Evolutionary conservation across 2,113 vertebrate genomes (phyloP), one percentile per base, ranked within the genome.

Genomic region (Crotalus helleri): DNA sequence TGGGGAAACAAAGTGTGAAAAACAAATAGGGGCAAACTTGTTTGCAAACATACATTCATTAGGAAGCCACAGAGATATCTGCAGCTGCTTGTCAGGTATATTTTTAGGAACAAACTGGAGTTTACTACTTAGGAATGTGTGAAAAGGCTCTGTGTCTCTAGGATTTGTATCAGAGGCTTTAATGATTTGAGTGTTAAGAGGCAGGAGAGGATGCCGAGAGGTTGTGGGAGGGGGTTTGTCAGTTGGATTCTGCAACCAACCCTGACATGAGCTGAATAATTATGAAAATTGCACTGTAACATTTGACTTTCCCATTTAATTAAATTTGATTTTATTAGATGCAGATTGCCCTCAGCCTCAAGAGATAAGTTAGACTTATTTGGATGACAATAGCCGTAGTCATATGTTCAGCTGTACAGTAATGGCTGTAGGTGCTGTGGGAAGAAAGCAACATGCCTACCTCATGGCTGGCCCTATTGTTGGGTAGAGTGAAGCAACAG

Each of bases 241-340:
- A 21, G 44, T 15, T 39, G 19, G 29, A 91, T 29, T 59, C 55
- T 55, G 54, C 81, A 59, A 59, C 91, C 55, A 90, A 90, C 64
- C 44, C 61, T 90, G 29, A 90, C 46, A 49, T 51, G 55, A 91
- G 44, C 81, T 51, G 85, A 58, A 51, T 91, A n/a, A 87, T 87
- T 91, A 86, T 91, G 91, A 86, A 91, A 91, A 91, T 46, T n/a
- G 19, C 55, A 51, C 74, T 44, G 59, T 55, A 57, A 58, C 24
- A 15, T 51, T 87, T 87, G 85, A 87, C 55, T 46, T 91, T 49
- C 53, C 29, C 57, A n/a, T 87, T 51, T 21, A 49, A 58, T 87
- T 58, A 29, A 87, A 44, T 91, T 91, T 91, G 44, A 59, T 91
- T 87, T 81, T 61, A 51, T 87, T 87, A 91, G 17, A 19, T 29